phyloP scores from a whole-genome alignment of 2,113 vertebrate species.

The Ophthalmolycus amberensis region DNA sequence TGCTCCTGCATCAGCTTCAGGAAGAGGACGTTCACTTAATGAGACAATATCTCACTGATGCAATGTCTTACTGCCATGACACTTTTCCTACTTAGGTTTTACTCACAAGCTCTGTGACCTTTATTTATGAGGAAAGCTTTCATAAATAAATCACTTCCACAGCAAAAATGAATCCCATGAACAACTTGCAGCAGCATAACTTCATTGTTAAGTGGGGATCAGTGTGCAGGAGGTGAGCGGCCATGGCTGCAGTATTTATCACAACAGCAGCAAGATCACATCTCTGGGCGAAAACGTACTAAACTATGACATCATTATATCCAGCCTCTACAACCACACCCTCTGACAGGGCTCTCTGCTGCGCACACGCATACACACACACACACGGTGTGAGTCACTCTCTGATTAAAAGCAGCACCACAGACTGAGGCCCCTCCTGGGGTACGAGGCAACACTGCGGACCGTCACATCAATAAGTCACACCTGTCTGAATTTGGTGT shows the following conservation, averaged over 20 bases:
- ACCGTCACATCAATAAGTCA: slow-evolving; percentile 25
- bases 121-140: not conserved
- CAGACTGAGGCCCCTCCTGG: not conserved
- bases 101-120: not conserved
- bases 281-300: not conserved
- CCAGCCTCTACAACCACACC: slow-evolving; percentile 17
- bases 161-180: not conserved
- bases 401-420: slow-evolving; percentile 31
- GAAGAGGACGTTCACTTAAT: not conserved
- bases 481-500: not conserved
- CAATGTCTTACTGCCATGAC: not conserved
- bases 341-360: slow-evolving; percentile 37
- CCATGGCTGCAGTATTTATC: not conserved
- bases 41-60: not conserved
- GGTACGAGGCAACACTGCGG: not conserved
- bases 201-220: not conserved
- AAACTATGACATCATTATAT: slow-evolving; percentile 47
- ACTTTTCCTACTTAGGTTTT: not conserved
- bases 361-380: slow-evolving; percentile 31
- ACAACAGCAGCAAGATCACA: not conserved
- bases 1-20: not conserved
- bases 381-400: not conserved
- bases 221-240: not conserved
- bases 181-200: not conserved
- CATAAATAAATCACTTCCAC: not conserved